A percentile compares a stretch with the other conserved stretches of the same genome.
Conservation (phyloP, 2,113 vertebrate species). For the Cheirogaleus medius region DNA sequence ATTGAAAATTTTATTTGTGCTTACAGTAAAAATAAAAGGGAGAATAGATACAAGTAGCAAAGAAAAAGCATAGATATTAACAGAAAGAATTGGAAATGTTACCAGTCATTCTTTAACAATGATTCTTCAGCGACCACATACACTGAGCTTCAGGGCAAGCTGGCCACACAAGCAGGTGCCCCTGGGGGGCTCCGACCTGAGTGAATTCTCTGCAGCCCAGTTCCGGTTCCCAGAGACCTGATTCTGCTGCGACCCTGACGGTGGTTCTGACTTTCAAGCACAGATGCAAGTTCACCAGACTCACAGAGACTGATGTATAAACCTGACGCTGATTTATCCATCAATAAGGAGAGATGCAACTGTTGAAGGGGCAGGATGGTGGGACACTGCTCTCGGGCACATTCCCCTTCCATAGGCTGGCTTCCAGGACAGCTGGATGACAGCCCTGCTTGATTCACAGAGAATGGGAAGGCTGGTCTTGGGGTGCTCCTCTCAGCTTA, state of each 20-base stretch:
- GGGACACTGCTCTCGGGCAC: background rate
- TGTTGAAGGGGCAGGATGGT: background rate
- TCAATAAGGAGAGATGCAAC: background rate
- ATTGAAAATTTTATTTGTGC: background rate
- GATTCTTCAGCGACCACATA: background rate
- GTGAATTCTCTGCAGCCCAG: background rate
- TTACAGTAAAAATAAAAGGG: background rate
- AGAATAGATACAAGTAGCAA: background rate
- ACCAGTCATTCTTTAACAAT: background rate
- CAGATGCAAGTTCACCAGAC: background rate
- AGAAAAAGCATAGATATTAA: background rate
- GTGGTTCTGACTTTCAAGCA: background rate
- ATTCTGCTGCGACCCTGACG: background rate
- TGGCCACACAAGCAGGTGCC: background rate
- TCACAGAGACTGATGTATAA: background rate
- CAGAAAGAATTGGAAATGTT: background rate
- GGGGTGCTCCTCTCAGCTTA: background rate
- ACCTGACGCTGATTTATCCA: fast-evolving
- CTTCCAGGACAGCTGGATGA: background rate
- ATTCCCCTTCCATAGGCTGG: background rate
- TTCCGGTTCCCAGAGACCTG: background rate
- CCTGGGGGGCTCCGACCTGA: no score
- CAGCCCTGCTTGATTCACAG: background rate
- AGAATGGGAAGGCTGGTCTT: background rate
- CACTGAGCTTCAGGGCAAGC: background rate